Evolutionary conservation across 2,113 vertebrate species (phyloP).

Genomic region (Crypturellus undulatus): DNA sequence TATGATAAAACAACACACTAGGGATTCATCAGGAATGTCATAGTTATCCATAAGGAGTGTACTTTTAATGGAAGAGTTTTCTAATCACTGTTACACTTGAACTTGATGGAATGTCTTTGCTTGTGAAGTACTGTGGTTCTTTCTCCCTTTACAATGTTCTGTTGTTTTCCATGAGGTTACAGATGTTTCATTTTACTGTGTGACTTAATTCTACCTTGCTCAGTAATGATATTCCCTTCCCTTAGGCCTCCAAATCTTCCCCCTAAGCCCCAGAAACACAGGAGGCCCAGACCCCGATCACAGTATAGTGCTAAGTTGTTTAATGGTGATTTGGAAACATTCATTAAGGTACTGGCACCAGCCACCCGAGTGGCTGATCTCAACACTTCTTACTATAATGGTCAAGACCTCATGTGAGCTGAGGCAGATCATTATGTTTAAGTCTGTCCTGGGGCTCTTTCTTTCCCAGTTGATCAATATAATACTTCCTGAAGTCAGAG

Average conservation of each 20-base stretch:
- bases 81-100: background rate
- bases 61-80: background rate
- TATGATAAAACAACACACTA: slow-evolving; percentile 5
- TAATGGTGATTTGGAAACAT: slow-evolving; percentile 96
- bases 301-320: slow-evolving; percentile 95
- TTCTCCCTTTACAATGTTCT: slow-evolving; percentile 9
- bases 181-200: slow-evolving; percentile 61
- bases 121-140: background rate
- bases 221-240: slow-evolving; percentile 86
- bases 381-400: slow-evolving; percentile 75
- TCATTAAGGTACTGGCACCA: slow-evolving; percentile 90
- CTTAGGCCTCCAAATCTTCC: slow-evolving; percentile 91
- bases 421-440: slow-evolving; percentile 82
- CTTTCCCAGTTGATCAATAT: slow-evolving; percentile 79
- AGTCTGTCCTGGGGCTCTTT: slow-evolving; percentile 80
- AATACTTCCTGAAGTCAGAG: slow-evolving; percentile 83
- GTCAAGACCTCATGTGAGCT: slow-evolving; percentile 64
- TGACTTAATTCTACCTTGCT: slow-evolving; percentile 70
- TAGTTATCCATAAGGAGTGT: background rate
- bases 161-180: slow-evolving; percentile 58
- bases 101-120: slow-evolving; percentile 2
- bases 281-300: slow-evolving; percentile 90
- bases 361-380: slow-evolving; percentile 75
- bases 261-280: slow-evolving; percentile 90
- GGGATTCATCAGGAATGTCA: background rate